Evolutionary conservation across 2,888 invertebrate genomes (phyloP).

Genomic region (Diaprepes abbreviatus): DNA sequence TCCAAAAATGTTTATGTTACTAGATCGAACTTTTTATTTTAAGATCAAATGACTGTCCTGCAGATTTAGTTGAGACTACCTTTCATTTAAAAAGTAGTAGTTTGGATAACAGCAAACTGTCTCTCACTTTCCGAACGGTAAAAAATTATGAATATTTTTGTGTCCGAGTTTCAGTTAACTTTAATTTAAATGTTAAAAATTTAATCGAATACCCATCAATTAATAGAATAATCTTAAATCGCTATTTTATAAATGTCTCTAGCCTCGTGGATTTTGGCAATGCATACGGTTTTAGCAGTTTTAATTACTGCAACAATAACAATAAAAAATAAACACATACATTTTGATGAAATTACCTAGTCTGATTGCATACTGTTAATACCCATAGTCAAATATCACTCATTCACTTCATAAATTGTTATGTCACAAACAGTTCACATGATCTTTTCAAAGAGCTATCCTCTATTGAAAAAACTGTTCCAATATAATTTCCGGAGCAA

Average conservation of each 20-base stretch:
- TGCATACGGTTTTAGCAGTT: background rate
- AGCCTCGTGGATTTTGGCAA: slow-evolving; percentile 7
- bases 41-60: background rate
- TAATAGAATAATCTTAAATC: background rate
- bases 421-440: background rate
- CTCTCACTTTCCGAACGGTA: background rate
- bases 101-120: background rate
- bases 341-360: background rate
- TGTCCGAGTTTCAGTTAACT: background rate
- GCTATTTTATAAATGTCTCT: background rate
- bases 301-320: slow-evolving; percentile 14
- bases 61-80: background rate
- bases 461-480: background rate
- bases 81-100: background rate
- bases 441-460: slow-evolving; percentile 15
- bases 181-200: background rate
- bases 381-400: background rate
- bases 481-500: background rate
- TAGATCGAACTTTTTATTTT: slow-evolving; percentile 4
- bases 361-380: background rate
- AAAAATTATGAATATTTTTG: background rate
- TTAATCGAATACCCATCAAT: background rate
- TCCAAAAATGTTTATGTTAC: too few relatives aligned
- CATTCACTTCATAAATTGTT: slow-evolving; percentile 4
- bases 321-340: background rate